Conservation (phyloP, 1,140 invertebrate genomes). For the Drosophila pandora region DNA sequence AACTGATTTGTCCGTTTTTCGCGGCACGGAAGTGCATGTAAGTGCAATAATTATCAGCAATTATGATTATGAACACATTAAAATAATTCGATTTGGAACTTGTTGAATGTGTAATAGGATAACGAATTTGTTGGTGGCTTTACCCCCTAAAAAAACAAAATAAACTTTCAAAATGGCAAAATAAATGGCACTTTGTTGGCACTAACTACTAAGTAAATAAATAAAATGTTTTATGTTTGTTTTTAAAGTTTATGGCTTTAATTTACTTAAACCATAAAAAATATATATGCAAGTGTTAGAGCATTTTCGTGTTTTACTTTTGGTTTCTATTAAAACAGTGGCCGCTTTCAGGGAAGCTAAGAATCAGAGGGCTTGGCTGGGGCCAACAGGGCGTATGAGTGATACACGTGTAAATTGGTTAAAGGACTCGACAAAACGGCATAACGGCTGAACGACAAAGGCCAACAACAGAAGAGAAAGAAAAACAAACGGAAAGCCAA, state of each 20-base stretch:
- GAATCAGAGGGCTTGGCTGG: background rate
- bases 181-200: background rate
- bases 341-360: background rate
- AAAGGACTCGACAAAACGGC: slow-evolving; percentile 54
- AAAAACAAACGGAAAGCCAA: background rate
- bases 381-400: slow-evolving; percentile 40
- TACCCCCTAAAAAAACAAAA: background rate
- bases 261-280: too few species aligned
- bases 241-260: too few species aligned
- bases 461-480: slow-evolving; percentile 19
- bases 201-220: too few species aligned
- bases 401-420: slow-evolving; percentile 79
- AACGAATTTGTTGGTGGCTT: background rate
- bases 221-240: too few species aligned
- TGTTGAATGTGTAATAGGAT: background rate
- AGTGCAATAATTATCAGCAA: background rate
- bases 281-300: too few species aligned
- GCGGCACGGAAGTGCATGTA: background rate
- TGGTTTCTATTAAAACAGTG: slow-evolving; percentile 2
- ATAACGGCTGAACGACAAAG: too few species aligned
- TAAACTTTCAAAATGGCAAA: too few species aligned
- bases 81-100: slow-evolving; percentile 5
- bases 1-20: background rate
- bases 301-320: background rate
- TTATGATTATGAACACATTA: background rate